Conservation (phyloP, 2,113 vertebrate species). For the Phylloscopus trochilus region DNA sequence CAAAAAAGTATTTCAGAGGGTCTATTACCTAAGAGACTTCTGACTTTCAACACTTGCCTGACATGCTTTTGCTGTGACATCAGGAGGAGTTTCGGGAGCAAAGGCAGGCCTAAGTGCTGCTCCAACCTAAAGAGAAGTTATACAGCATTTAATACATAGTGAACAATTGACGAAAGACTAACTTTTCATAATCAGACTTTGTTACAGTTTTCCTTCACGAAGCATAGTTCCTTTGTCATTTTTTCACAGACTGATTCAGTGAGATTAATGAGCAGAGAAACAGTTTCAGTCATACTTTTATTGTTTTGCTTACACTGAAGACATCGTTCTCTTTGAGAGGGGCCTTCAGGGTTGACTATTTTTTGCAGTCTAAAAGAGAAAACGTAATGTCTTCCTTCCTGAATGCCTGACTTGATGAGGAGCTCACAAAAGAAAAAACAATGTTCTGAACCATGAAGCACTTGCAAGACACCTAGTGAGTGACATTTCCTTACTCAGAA, state of each 20-base stretch:
- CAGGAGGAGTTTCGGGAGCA: conserved; percentile 84
- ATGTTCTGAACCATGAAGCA: neutral
- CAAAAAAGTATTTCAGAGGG: neutral
- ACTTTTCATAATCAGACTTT: neutral
- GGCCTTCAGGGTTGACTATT: neutral
- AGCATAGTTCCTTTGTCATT: neutral
- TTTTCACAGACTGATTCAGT: neutral
- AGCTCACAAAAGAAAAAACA: neutral
- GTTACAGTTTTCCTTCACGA: neutral
- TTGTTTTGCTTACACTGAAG: neutral
- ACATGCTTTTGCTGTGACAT: conserved; percentile 92
- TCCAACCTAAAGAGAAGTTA: conserved; percentile 81
- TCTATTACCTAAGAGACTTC: neutral
- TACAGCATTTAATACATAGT: neutral
- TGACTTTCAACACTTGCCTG: conserved; percentile 78
- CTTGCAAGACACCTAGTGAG: neutral
- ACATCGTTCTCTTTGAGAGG: neutral
- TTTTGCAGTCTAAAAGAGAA: neutral
- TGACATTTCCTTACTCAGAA: neutral
- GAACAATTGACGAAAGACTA: neutral
- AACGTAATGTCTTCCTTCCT: neutral
- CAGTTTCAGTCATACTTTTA: neutral
- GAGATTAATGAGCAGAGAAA: neutral
- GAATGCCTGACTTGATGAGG: neutral
- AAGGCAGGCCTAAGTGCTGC: conserved; percentile 95